phyloP scores from a whole-genome alignment of 2,888 invertebrate genomes.

The Biston stratarius region DNA sequence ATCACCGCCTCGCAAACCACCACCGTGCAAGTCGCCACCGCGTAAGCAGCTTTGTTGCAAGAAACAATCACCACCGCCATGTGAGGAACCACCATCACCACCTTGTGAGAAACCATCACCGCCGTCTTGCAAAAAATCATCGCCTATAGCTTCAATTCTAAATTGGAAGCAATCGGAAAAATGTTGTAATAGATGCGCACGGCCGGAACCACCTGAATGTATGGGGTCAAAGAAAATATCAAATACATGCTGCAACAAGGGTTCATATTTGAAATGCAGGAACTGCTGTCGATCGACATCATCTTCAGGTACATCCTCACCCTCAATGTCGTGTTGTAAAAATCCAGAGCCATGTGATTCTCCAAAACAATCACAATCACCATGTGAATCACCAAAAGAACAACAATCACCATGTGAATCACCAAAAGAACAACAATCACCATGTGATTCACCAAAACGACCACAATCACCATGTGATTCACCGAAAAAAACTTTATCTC shows the following conservation, averaged over 20 bases:
- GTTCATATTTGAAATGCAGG: not conserved
- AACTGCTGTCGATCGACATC: conserved; percentile 5
- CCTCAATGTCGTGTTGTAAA: not conserved
- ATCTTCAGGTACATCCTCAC: not conserved
- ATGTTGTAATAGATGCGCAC: not conserved
- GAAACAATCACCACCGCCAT: not conserved
- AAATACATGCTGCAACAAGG: not conserved
- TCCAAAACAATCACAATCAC: not conserved
- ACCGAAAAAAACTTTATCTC: not conserved
- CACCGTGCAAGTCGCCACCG: not conserved
- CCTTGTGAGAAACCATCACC: not conserved
- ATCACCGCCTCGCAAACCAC: not conserved
- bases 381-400: not conserved
- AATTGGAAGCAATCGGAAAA: not conserved
- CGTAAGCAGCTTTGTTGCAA: not conserved
- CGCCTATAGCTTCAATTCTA: conserved; percentile 3
- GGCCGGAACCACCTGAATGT: not conserved
- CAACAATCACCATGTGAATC: not conserved
- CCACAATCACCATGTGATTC: not conserved
- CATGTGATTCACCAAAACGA: not conserved
- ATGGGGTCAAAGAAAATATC: not conserved
- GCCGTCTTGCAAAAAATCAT: not conserved
- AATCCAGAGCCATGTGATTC: not conserved
- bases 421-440: not conserved
- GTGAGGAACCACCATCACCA: not conserved